Evolutionary conservation across 2,797 vertebrate genomes (phyloP).

Genomic region (Phoeniculus purpureus): DNA sequence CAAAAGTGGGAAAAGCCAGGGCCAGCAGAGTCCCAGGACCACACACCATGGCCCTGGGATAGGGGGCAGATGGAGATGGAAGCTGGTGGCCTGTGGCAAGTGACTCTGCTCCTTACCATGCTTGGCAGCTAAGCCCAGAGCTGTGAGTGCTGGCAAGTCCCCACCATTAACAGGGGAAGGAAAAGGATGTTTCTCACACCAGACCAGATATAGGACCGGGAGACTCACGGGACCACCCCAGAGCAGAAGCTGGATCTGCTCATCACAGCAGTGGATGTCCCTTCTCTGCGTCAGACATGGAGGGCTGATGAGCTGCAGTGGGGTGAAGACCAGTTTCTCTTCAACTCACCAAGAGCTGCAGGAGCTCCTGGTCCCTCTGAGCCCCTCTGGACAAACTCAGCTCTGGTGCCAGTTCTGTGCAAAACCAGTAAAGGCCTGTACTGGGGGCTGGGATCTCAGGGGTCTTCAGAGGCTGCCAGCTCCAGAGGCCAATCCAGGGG

Average conservation of each 20-base stretch:
- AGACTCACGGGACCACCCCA: rapidly evolving
- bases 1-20: not conserved
- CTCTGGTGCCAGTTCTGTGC: not conserved
- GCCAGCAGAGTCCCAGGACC: not conserved
- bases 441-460: not conserved
- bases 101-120: rapidly evolving
- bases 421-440: not conserved
- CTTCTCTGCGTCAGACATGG: not conserved
- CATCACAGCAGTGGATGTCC: not conserved
- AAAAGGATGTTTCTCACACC: not conserved
- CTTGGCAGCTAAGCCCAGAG: not conserved
- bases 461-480: not conserved
- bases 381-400: no score
- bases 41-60: rapidly evolving
- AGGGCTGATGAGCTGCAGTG: not conserved
- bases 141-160: not conserved
- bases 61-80: not conserved
- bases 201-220: rapidly evolving
- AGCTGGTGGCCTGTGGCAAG: not conserved
- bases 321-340: not conserved
- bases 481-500: not conserved
- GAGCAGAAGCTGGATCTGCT: not conserved
- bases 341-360: not conserved
- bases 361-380: not conserved
- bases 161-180: rapidly evolving